Evolutionary conservation across 1,140 invertebrate genomes (phyloP).

Genomic region (Leptinotarsa defecta): DNA sequence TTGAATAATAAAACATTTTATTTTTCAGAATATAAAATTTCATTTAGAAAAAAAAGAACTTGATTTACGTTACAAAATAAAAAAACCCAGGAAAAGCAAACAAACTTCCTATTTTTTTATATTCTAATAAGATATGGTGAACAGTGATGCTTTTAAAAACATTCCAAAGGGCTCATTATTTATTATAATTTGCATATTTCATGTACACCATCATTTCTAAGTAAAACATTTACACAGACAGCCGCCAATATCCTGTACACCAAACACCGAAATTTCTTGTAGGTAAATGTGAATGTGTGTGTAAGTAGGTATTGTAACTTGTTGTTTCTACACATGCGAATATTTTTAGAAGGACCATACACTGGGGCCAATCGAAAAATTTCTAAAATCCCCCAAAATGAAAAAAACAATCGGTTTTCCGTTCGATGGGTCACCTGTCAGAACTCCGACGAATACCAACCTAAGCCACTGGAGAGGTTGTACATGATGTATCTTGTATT

Average conservation of each 20-base stretch:
- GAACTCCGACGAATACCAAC: background rate
- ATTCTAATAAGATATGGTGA: too few species aligned
- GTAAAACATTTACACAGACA: too few species aligned
- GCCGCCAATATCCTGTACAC: background rate
- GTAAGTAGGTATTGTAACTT: background rate
- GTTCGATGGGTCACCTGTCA: conserved; percentile 7
- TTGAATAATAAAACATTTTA: too few species aligned
- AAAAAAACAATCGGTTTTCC: conserved; percentile 6
- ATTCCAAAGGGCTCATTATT: too few species aligned
- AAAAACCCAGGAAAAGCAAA: too few species aligned
- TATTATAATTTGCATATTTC: too few species aligned
- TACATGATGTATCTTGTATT: conserved; percentile 8
- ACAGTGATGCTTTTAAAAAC: too few species aligned
- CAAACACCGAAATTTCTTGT: background rate
- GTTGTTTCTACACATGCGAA: background rate
- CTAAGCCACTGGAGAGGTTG: conserved; percentile 7
- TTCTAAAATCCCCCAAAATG: conserved; percentile 2
- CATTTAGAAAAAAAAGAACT: too few species aligned
- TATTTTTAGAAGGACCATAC: conserved; percentile 1
- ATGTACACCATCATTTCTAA: too few species aligned
- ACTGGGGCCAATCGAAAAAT: conserved; percentile 2
- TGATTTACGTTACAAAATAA: too few species aligned
- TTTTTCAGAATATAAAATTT: too few species aligned
- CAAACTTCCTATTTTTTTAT: too few species aligned
- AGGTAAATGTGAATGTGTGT: background rate